Base-by-base conservation (phyloP, 23 tunicate genomes). In the Aplidium turbinatum region DNA sequence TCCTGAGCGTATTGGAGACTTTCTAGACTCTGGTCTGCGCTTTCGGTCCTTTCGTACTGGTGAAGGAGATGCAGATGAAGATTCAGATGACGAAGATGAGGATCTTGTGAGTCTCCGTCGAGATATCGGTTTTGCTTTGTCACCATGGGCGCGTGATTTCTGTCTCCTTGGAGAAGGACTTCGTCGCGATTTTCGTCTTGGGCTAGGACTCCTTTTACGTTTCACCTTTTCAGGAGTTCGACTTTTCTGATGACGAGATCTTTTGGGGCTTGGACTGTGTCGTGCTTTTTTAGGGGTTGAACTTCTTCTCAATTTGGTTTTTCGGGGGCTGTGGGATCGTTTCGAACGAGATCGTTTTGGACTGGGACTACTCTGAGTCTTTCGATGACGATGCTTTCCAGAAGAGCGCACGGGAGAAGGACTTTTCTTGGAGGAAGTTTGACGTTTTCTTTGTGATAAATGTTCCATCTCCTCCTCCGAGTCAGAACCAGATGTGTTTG, bases 331-430 rank as follows among this genome's bases (percentile, higher is more conserved):
- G 50, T 11, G 50, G 16, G 13, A 9, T 42, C 50, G 11, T 42
- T 16, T 42, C 16, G 50, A 42, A 42, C 13, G 16, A 9, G 50
- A 9, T 42, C 50, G 20, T 62, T 21, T 3, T 3, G 51, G 73
- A n/a, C 51, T 66, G 19, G 73, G 67, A 19, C 73, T 66, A 9
- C 73, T 16, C 24, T 42, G 50, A 42, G 50, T n/a, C n/a, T n/a
- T n/a, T n/a, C n/a, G n/a, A n/a, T n/a, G n/a, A n/a, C n/a, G n/a
- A n/a, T n/a, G n/a, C n/a, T n/a, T n/a, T n/a, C n/a, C n/a, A n/a
- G n/a, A n/a, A n/a, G n/a, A n/a, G n/a, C n/a, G n/a, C n/a, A n/a
- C n/a, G n/a, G n/a, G n/a, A n/a, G n/a, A n/a, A n/a, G n/a, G n/a
- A n/a, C n/a, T n/a, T n/a, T n/a, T n/a, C n/a, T n/a, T n/a, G n/a